Conservation (phyloP, 2,113 vertebrate species). For the Myocastor coypus region DNA sequence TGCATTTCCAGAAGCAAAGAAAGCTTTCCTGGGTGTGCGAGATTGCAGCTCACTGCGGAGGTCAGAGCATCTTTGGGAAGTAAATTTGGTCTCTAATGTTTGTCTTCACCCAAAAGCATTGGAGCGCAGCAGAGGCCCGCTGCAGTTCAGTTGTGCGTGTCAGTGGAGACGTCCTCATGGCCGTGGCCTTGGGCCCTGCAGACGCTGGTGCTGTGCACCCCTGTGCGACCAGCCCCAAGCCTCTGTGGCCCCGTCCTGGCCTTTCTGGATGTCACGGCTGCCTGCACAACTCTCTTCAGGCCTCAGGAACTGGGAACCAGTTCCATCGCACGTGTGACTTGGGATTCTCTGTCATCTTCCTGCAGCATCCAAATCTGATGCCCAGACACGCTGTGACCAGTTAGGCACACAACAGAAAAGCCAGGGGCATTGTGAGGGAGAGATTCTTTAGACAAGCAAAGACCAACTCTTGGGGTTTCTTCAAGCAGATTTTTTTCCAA, state of each 20-base stretch:
- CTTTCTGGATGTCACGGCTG: not conserved
- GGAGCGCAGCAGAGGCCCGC: not conserved
- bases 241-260: not conserved
- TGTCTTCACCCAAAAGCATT: not conserved
- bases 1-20: not conserved
- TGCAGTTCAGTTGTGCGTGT: not conserved
- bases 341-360: slow-evolving; percentile 28
- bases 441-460: slow-evolving; percentile 41
- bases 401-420: not conserved
- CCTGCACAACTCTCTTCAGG: not conserved
- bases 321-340: not conserved
- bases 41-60: not conserved
- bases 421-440: not conserved
- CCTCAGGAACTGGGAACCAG: not conserved
- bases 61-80: not conserved
- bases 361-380: not conserved
- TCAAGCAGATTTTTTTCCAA: not conserved
- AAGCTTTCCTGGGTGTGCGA: not conserved
- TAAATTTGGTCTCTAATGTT: not conserved
- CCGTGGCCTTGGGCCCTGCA: not conserved
- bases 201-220: not conserved
- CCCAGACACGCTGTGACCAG: slow-evolving; percentile 43
- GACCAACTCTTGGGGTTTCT: not conserved
- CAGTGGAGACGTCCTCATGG: not conserved
- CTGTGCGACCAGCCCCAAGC: not conserved